A percentile compares a stretch with the other conserved stretches of the same genome.
phyloP scores from a whole-genome alignment of 2,113 vertebrate species.

The Geothlypis trichas region DNA sequence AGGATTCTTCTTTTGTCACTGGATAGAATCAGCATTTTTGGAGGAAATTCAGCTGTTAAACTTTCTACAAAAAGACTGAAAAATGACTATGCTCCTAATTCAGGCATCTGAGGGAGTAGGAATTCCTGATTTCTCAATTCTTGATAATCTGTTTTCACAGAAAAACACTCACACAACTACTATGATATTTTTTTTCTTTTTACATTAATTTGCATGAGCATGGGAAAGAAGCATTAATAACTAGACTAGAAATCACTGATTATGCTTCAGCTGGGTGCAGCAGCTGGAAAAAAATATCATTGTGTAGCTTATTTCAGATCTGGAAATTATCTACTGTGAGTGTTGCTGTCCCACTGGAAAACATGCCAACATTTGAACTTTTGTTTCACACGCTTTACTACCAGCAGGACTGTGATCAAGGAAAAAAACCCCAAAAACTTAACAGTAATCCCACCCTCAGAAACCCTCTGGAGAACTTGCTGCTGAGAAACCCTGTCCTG shows the following conservation, averaged over 20 bases:
- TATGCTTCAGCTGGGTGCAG: neutral
- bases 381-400: constrained; percentile 18
- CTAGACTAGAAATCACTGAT: neutral
- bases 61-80: neutral
- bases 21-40: neutral
- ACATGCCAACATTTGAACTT: neutral
- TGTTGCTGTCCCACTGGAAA: neutral
- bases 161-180: neutral
- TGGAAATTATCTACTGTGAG: neutral
- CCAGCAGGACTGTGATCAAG: neutral
- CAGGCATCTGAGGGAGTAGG: neutral
- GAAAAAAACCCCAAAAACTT: neutral
- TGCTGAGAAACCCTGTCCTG: constrained; percentile 34
- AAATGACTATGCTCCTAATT: neutral
- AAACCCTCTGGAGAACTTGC: constrained; percentile 35
- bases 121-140: neutral
- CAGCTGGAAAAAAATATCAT: neutral
- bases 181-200: neutral
- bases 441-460: constrained; percentile 15
- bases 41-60: neutral
- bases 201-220: neutral
- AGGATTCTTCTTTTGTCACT: neutral
- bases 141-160: neutral
- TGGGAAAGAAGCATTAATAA: neutral
- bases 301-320: neutral